Percentiles rank a stretch among this genome's conserved stretches.
Conservation (phyloP, 2,888 invertebrate species). For the Drosophila algonquin region DNA sequence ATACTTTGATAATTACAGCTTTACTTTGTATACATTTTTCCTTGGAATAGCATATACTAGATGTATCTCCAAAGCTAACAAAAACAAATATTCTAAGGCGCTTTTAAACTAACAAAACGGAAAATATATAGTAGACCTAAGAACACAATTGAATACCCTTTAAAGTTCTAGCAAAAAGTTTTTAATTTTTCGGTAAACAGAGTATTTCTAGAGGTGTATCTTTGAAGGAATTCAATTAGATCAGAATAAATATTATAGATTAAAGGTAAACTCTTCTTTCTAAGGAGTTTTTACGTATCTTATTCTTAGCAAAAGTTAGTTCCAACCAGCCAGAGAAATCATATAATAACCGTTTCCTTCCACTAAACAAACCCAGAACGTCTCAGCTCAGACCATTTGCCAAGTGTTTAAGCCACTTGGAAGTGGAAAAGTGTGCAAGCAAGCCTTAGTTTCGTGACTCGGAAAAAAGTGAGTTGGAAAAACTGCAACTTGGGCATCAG, state of each 20-base stretch:
- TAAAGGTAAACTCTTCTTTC: no score
- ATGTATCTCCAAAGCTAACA: not conserved
- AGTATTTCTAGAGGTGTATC: no score
- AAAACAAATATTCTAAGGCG: not conserved
- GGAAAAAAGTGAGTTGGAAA: conserved; percentile 32
- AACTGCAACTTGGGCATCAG: conserved; percentile 55
- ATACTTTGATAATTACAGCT: not conserved
- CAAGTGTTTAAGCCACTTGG: not conserved
- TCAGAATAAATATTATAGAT: no score
- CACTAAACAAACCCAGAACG: not conserved
- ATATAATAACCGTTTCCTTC: not conserved
- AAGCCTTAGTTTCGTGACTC: conserved; percentile 54
- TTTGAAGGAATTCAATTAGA: no score
- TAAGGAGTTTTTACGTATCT: no score
- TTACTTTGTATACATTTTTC: not conserved
- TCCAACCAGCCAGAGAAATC: not conserved
- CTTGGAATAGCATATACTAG: not conserved
- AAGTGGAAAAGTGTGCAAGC: conserved; percentile 19
- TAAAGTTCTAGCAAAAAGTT: not conserved
- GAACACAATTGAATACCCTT: not conserved
- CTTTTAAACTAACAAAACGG: not conserved
- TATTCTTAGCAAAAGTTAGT: not conserved
- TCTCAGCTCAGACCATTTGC: not conserved
- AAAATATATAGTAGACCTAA: no score
- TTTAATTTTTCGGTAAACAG: no score